Evolutionary conservation across 2,113 vertebrate genomes (phyloP), one percentile per base, ranked within the genome.

Genomic region (Trogon surrucura): DNA sequence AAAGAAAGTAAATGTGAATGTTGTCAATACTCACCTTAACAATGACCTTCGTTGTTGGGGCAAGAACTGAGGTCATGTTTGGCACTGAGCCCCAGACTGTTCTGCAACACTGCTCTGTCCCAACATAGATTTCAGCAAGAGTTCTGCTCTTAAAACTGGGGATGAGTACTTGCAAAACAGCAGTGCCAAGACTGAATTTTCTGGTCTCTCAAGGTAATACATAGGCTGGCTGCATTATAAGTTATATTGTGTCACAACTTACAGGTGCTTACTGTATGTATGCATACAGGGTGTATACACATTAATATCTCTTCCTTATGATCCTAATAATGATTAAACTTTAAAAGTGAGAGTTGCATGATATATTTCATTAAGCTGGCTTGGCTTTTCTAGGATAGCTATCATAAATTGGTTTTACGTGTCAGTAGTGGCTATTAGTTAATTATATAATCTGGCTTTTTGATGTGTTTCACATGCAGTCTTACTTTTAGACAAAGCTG

Each of bases 61-160:
- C 81, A 91, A 96, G 85, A 91, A 94, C 97, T 98, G 98, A 98
- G 96, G 97, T 98, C 97, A 97, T 97, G 70, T 96, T 98, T 98
- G 98, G 98, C 97, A 91, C n/a, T 87, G 25, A 87, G 90, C 96
- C 97, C 95, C 96, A 83, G 82, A 95, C 95, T 97, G 90, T 98
- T 97, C 96, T 91, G 85, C 90, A 84, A 92, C 84, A 96, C 88
- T 97, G 95, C 96, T 96, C 77, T 96, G 94, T 96, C 95, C 92
- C 97, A 95, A 93, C 93, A 94, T 92, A 96, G 94, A 94, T 86
- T 97, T 97, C 91, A 98, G 93, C 47, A 81, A 96, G 92, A 95
- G 89, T 93, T 95, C 88, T 94, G 80, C 92, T 96, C 90, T 93
- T 34, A 89, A 86, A 97, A 89, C 6, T 34, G 85, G 84, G 96